Evolutionary conservation across 2,797 vertebrate genomes (phyloP), one percentile per base, ranked within the genome.

Genomic region (Selene dorsalis): DNA sequence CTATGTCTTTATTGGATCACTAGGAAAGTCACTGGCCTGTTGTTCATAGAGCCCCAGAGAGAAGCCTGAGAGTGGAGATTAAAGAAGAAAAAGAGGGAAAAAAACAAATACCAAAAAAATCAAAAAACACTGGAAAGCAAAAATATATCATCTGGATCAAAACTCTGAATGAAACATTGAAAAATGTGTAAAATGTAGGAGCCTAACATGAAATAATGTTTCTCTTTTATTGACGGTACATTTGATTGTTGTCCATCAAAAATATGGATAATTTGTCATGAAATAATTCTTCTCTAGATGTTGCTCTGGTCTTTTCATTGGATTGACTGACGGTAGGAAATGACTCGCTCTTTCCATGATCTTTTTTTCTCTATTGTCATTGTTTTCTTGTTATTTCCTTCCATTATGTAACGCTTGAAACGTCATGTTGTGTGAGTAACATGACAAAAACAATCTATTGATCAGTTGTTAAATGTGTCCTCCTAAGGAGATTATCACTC

Each of bases 391-490:
- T 77, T 48, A 28, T 64, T 58, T n/a, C 9, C 9, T 16, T 50
- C 11, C 66, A 45, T 73, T 75, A 68, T 75, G 48, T 38, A 56
- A 35, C 6, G n/a, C 52, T 45, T 60, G 17, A 53, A 85, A 72
- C 68, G 60, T 47, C 59, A 76, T 10, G 10, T 28, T 43, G 47
- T 56, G 67, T 65, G 24, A 82, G 80, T 43, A 74, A 67, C 57
- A 69, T 72, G 11, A 22, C 38, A 76, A 76, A 63, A 28, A 58
- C 28, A 75, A 48, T 72, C 18, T 6, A 18, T 56, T 30, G 9
- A 73, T 55, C 53, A 71, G 65, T 80, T 55, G 56, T 84, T 77
- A 35, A 84, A 82, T 16, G 56, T 67, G 26, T 39, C 41, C 55
- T 43, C 57, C 16, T 52, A 41, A 47, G 45, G 56, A 5, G 57